A percentile compares a stretch with the other conserved stretches of the same genome.
phyloP scores from a whole-genome alignment of 2,888 invertebrate genomes.

The Ernsta delagoae region DNA sequence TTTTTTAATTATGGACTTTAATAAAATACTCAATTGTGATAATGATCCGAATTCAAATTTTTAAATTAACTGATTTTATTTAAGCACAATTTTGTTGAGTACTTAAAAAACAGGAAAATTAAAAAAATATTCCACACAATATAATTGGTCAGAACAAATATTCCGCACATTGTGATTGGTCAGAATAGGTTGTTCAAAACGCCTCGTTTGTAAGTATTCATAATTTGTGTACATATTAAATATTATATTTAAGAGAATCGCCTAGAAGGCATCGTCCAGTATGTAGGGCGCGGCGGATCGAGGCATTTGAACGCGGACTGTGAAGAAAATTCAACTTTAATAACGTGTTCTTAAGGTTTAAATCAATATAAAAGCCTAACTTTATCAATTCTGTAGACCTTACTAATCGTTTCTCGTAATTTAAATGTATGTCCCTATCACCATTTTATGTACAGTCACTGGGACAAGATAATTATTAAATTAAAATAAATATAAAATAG shows the following conservation, averaged over 20 bases:
- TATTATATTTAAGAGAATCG: constrained; percentile 54
- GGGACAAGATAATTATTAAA: too few species aligned
- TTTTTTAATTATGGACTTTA: too few species aligned
- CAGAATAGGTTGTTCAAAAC: constrained; percentile 2
- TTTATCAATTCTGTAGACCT: neutral
- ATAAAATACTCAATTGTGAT: too few species aligned
- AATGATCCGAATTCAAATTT: too few species aligned
- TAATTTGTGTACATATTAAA: constrained; percentile 11
- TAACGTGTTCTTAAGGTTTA: constrained; percentile 4
- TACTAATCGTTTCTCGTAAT: too few species aligned
- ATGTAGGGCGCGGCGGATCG: constrained; percentile 63
- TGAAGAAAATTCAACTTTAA: constrained; percentile 40
- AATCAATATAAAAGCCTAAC: neutral
- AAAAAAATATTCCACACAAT: too few species aligned
- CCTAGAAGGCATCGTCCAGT: constrained; percentile 68
- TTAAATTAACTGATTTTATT: too few species aligned
- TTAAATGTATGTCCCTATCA: too few species aligned
- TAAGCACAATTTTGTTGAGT: too few species aligned
- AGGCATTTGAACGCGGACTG: constrained; percentile 66
- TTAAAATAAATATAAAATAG: too few species aligned
- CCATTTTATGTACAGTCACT: too few species aligned
- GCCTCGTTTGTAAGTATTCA: constrained; percentile 23
- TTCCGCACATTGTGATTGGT: neutral
- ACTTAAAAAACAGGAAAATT: too few species aligned
- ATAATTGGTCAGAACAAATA: neutral